phyloP scores from a whole-genome alignment of 2,888 invertebrate genomes.

The Aphodius sticticus region DNA sequence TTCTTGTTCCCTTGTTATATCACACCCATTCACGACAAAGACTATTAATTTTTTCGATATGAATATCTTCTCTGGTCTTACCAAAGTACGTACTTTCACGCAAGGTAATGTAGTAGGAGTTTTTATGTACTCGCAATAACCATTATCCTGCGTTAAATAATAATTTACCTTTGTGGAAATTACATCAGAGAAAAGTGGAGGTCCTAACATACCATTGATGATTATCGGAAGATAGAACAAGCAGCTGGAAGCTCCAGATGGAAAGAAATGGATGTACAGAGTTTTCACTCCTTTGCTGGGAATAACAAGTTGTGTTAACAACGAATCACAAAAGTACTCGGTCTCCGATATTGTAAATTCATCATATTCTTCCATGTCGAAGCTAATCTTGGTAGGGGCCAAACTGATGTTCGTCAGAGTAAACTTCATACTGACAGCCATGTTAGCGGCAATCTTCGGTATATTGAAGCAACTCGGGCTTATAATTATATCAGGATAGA shows the following conservation, averaged over 20 bases:
- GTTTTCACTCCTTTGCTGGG: neutral
- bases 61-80: neutral
- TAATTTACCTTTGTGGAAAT: constrained; percentile 18
- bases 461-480: neutral
- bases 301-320: neutral
- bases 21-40: too few species aligned
- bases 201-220: constrained; percentile 8
- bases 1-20: neutral
- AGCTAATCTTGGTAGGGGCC: neutral
- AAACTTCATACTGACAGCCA: neutral
- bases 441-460: constrained; percentile 13
- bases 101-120: neutral
- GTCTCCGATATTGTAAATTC: constrained; percentile 1
- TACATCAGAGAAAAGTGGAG: neutral
- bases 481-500: constrained; percentile 11
- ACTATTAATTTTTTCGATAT: neutral
- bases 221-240: too few species aligned
- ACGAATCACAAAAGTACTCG: neutral
- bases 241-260: neutral
- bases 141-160: neutral
- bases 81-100: constrained; percentile 9
- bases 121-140: neutral
- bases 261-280: neutral
- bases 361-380: constrained; percentile 10
- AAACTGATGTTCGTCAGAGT: neutral